Evolutionary conservation across 2,888 invertebrate species (phyloP), one percentile per base, ranked within the genome.

Genomic region (Conops quadrifasciatus): DNA sequence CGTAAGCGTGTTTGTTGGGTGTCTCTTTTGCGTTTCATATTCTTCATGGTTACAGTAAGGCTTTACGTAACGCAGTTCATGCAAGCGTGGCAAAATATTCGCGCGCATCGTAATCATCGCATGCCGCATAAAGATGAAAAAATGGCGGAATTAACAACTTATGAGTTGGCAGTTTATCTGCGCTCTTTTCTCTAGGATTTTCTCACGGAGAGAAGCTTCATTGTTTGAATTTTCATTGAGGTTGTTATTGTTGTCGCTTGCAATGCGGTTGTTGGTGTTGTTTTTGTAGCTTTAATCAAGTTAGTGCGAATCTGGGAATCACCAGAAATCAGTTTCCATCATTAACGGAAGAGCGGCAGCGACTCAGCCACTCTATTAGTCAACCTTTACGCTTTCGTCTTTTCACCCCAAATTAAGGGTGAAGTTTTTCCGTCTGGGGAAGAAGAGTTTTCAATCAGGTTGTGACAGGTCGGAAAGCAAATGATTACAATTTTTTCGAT

Each of bases 111-210:
- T 45, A 26, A 24, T 15, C 15, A 24, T 58, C 15, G 58, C 26
- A 1, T 47, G 63, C 47, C 47, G 63, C 24, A 58, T 58, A 45
- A 47, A 62, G 43, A 62, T 59, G 26, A 43, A 62, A 59, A 47
- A 47, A 63, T 47, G 26, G 63, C 45, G 2, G 16, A 45, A 63
- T 63, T 63, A 63, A 47, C 63, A 47, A 63, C 15, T 63, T 63
- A 47, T 47, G 45, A 63, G 45, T 26, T 26, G 26, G 15, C 13
- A 36, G 2, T 45, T 62, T 62, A 43, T 62, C 62, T 21, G 2
- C 19, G 7, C 36, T 43, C 3, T 36, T 36, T 36, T 36, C 36
- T 4, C 36, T 4, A 36, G 5, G 36, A 36, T 9, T 7, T 36
- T 36, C 36, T 7, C 9, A 36, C 9, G 36, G 9, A 36, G n/a